A percentile compares a stretch with the other conserved stretches of the same genome.
Conservation (phyloP, 2,797 vertebrate species). For the Capromys pilorides region DNA sequence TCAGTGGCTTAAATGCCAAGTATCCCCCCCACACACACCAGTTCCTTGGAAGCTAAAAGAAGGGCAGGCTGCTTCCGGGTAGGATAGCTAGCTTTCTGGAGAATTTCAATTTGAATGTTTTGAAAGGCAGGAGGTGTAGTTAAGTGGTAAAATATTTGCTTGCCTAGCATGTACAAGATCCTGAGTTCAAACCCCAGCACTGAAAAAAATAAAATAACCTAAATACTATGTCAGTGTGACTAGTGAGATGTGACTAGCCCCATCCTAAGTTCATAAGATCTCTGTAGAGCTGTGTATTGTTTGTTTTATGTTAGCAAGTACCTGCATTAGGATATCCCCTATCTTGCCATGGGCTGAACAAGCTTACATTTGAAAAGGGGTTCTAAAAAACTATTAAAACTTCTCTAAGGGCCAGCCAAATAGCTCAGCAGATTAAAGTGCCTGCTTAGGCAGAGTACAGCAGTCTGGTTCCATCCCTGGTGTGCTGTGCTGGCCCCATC, state of each 20-base stretch:
- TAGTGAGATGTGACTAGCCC: not conserved
- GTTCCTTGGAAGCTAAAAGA: not conserved
- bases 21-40: too few species aligned
- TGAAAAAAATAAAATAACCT: not conserved
- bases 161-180: too few species aligned
- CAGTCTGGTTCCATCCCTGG: too few species aligned
- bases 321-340: not conserved
- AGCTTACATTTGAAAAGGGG: not conserved
- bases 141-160: too few species aligned
- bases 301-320: conserved; percentile 35
- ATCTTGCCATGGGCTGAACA: not conserved
- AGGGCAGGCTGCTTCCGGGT: not conserved
- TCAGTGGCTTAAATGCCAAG: not conserved
- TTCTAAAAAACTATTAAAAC: not conserved
- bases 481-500: too few species aligned
- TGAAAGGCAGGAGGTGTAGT: too few species aligned
- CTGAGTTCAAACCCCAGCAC: too few species aligned
- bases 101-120: conserved; percentile 48
- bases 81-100: not conserved
- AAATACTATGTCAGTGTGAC: not conserved
- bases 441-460: too few species aligned
- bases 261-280: not conserved
- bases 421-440: too few species aligned
- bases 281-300: not conserved
- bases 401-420: too few species aligned